Percentiles rank a stretch among this genome's conserved stretches.
phyloP scores from a whole-genome alignment of 1,140 invertebrate species.

The Pogonomyrmex barbatus region DNA sequence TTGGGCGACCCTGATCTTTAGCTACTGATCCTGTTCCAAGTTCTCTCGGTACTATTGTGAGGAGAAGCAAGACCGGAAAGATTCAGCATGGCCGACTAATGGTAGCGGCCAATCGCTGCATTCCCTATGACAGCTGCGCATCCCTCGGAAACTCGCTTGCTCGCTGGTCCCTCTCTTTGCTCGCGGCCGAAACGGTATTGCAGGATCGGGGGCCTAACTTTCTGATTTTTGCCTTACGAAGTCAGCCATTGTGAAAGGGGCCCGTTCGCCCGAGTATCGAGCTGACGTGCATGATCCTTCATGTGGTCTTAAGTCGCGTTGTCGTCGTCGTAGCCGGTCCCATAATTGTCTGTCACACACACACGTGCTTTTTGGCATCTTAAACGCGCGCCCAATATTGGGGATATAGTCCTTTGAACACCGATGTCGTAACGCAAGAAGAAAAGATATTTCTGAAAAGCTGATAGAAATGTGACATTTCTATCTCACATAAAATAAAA shows the following conservation, averaged over 20 bases:
- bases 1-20: slow-evolving; percentile 60
- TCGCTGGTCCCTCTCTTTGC: slow-evolving; percentile 65
- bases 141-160: slow-evolving; percentile 79
- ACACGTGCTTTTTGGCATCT: slow-evolving; percentile 64
- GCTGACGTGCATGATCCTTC: slow-evolving; percentile 54
- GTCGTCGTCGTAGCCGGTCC: background rate
- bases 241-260: slow-evolving; percentile 85
- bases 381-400: slow-evolving; percentile 35
- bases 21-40: slow-evolving; percentile 66
- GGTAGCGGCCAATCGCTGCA: slow-evolving; percentile 80
- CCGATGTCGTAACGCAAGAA: slow-evolving; percentile 17
- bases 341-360: slow-evolving; percentile 49
- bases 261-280: slow-evolving; percentile 60
- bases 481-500: background rate
- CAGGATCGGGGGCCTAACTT: slow-evolving; percentile 82
- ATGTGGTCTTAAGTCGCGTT: slow-evolving; percentile 71
- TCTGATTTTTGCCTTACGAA: slow-evolving; percentile 87
- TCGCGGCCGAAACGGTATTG: slow-evolving; percentile 63
- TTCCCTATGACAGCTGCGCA: slow-evolving; percentile 83
- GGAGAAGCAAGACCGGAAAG: slow-evolving; percentile 84
- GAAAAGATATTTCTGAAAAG: slow-evolving; percentile 43
- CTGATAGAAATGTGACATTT: slow-evolving; percentile 16
- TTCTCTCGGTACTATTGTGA: slow-evolving; percentile 72
- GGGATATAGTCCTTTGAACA: slow-evolving; percentile 23
- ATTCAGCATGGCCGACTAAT: slow-evolving; percentile 83